phyloP scores from a whole-genome alignment of 2,888 invertebrate genomes.

The Mythimna vitellina region DNA sequence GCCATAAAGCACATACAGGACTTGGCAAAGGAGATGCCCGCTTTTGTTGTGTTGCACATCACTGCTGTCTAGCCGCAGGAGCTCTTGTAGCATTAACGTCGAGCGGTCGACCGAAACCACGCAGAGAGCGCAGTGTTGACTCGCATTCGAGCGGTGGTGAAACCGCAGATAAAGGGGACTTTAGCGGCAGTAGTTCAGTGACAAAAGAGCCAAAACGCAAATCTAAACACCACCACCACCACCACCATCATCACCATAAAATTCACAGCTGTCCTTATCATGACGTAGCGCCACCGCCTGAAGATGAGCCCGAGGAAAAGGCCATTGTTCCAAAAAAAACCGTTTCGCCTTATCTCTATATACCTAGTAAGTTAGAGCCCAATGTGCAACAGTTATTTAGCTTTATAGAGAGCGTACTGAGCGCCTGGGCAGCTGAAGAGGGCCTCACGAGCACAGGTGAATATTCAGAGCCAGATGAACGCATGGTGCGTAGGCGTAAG shows the following conservation, averaged over 20 bases:
- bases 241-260: conserved; percentile 85
- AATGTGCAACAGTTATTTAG: conserved; percentile 95
- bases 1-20: conserved; percentile 87
- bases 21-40: conserved; percentile 84
- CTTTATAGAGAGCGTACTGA: conserved; percentile 95
- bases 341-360: conserved; percentile 88
- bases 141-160: conserved; percentile 89
- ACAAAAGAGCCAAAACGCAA: conserved; percentile 80
- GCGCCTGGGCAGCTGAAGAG: conserved; percentile 94
- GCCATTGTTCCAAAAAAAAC: conserved; percentile 83
- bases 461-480: conserved; percentile 94
- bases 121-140: conserved; percentile 84
- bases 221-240: conserved; percentile 84
- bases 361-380: conserved; percentile 92
- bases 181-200: conserved; percentile 73
- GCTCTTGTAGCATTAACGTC: conserved; percentile 83
- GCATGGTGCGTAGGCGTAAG: conserved; percentile 91
- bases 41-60: conserved; percentile 88
- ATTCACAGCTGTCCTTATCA: conserved; percentile 87
- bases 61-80: conserved; percentile 87
- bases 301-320: conserved; percentile 83
- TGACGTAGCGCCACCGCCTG: conserved; percentile 80
- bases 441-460: conserved; percentile 94
- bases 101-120: conserved; percentile 81
- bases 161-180: conserved; percentile 83